Conservation (phyloP, 2,888 invertebrate species). For the Drosophila quasianomalipes region DNA sequence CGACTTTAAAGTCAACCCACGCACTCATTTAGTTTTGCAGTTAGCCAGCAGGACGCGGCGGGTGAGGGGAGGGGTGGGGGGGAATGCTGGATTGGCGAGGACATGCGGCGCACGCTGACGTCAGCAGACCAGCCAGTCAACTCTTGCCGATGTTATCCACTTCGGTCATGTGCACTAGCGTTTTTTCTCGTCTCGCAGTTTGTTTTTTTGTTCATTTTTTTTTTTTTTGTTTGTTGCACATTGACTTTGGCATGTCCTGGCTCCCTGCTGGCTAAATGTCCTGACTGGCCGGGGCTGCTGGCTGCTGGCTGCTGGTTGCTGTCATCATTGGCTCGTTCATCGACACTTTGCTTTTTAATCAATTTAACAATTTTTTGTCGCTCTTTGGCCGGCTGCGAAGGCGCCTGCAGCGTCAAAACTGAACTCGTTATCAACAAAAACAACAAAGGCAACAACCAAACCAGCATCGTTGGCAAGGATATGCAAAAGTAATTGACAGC, state of each 20-base stretch:
- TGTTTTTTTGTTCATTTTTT: background rate
- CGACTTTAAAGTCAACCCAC: constrained; percentile 2
- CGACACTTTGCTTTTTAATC: constrained; percentile 83
- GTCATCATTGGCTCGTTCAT: constrained; percentile 81
- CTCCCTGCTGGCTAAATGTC: constrained; percentile 24
- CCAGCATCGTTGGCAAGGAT: constrained; percentile 41
- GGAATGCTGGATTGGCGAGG: background rate
- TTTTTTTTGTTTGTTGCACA: constrained; percentile 16
- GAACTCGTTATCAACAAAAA: constrained; percentile 49
- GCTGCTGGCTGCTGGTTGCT: constrained; percentile 48
- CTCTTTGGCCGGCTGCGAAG: constrained; percentile 21
- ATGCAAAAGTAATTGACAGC: constrained; percentile 77
- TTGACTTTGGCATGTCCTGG: constrained; percentile 62
- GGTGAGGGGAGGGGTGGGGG: background rate
- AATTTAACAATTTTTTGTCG: constrained; percentile 77
- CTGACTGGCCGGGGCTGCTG: constrained; percentile 29
- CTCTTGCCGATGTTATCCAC: constrained; percentile 26
- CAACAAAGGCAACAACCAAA: constrained; percentile 24
- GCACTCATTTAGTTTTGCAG: background rate
- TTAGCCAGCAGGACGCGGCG: background rate
- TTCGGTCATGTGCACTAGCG: constrained; percentile 29
- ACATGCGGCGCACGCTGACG: constrained; percentile 2
- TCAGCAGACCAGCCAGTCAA: constrained; percentile 12
- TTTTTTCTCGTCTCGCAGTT: constrained; percentile 23
- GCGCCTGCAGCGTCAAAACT: constrained; percentile 42